Evolutionary conservation across 1,140 invertebrate genomes (phyloP), one percentile per base, ranked within the genome.

Genomic region (Pemphigus obesinymphae): DNA sequence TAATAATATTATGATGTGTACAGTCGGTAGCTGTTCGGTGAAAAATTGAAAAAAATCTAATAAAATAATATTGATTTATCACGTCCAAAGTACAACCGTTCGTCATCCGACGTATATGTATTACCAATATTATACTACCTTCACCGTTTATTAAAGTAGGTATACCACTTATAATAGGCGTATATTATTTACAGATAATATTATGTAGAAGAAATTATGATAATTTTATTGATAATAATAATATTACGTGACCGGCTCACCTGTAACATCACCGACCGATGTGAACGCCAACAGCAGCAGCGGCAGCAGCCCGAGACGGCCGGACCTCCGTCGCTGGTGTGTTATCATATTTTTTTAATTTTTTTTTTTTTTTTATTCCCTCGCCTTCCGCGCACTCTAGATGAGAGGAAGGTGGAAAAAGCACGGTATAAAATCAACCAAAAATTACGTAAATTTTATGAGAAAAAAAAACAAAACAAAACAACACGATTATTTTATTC

Each of bases 11-110:
- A n/a, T n/a, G n/a, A n/a, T n/a, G n/a, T n/a, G n/a, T n/a, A n/a
- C n/a, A n/a, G n/a, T n/a, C n/a, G n/a, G n/a, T n/a, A n/a, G n/a
- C n/a, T n/a, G n/a, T n/a, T n/a, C n/a, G n/a, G n/a, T n/a, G n/a
- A n/a, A n/a, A n/a, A n/a, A n/a, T n/a, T n/a, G n/a, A n/a, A n/a
- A n/a, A n/a, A n/a, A n/a, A n/a, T n/a, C n/a, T n/a, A n/a, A n/a
- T n/a, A n/a, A n/a, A n/a, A n/a, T n/a, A n/a, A n/a, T n/a, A n/a
- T 66, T 66, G 63, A 66, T 66, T 66, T 66, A 66, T 66, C 8
- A 37, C 63, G 63, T 66, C 34, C 63, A 66, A 66, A 66, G 63
- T 66, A 13, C 34, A 10, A 0, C 53, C 10, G 23, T 23, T n/a
- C 20, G n/a, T 66, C 37, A 66, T 66, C 63, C 7, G 17, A 37